phyloP scores from a whole-genome alignment of 2,888 invertebrate genomes.

The Lepidochrysops patricia region DNA sequence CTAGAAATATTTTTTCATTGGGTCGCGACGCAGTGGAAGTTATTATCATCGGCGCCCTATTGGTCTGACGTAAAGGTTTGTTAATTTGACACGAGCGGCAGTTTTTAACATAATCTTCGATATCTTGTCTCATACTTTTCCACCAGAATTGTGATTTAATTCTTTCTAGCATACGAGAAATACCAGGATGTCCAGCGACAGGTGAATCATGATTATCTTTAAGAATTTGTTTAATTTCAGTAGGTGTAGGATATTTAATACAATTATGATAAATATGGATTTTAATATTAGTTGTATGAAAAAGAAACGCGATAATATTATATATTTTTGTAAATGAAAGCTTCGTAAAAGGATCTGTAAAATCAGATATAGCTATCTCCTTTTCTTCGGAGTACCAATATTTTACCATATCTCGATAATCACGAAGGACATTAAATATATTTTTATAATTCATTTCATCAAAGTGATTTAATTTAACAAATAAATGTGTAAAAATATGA shows the following conservation, averaged over 20 bases:
- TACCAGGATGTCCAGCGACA: not conserved
- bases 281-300: not conserved
- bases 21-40: not conserved
- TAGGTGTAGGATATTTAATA: not conserved
- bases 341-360: not conserved
- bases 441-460: not conserved
- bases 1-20: slow-evolving; percentile 8
- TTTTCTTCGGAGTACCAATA: not conserved
- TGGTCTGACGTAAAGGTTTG: not conserved
- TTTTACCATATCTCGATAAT: not conserved
- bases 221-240: not conserved
- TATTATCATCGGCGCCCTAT: slow-evolving; percentile 1
- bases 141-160: not conserved
- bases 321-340: not conserved
- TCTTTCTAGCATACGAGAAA: not conserved
- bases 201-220: not conserved
- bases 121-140: not conserved
- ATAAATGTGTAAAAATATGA: not conserved
- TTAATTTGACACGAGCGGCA: not conserved
- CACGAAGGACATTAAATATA: not conserved
- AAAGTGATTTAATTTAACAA: not conserved
- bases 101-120: not conserved
- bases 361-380: not conserved
- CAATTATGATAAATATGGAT: not conserved
- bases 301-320: not conserved